Conservation (phyloP, 2,888 invertebrate species). For the Mesorhabditis belari region DNA sequence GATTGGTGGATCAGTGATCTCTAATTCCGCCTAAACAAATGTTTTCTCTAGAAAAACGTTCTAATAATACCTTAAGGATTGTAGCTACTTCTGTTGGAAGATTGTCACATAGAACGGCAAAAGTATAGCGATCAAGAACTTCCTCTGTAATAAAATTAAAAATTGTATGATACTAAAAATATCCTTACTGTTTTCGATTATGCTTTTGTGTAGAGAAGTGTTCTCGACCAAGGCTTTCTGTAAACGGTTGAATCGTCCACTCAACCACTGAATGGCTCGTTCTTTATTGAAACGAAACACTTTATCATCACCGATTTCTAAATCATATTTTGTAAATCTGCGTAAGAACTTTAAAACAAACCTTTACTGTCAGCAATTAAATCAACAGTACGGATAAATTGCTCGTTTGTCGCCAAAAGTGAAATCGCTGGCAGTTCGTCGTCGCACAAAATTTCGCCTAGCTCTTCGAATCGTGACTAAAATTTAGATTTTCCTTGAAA, state of each 20-base stretch:
- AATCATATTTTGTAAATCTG: not conserved
- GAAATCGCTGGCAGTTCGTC: conserved; percentile 13
- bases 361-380: conserved; percentile 25
- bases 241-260: conserved; percentile 18
- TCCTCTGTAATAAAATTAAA: conserved; percentile 11
- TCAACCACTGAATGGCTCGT: conserved; percentile 33
- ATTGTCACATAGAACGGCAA: conserved; percentile 24
- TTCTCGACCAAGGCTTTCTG: conserved; percentile 16
- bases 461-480: conserved; percentile 20
- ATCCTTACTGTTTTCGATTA: conserved; percentile 15
- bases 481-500: no score
- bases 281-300: conserved; percentile 30
- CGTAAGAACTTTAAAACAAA: conserved; percentile 2
- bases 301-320: conserved; percentile 27
- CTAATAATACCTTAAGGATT: not conserved
- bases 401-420: conserved; percentile 14
- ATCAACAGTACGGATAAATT: conserved; percentile 15
- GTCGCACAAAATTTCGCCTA: conserved; percentile 33
- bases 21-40: conserved; percentile 6
- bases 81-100: conserved; percentile 9
- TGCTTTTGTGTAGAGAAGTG: conserved; percentile 18
- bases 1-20: conserved; percentile 15
- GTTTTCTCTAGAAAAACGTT: not conserved
- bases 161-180: not conserved
- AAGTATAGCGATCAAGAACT: conserved; percentile 24